Base-by-base conservation (phyloP, 2,797 vertebrate species). In the Sebastes trivittatus region DNA sequence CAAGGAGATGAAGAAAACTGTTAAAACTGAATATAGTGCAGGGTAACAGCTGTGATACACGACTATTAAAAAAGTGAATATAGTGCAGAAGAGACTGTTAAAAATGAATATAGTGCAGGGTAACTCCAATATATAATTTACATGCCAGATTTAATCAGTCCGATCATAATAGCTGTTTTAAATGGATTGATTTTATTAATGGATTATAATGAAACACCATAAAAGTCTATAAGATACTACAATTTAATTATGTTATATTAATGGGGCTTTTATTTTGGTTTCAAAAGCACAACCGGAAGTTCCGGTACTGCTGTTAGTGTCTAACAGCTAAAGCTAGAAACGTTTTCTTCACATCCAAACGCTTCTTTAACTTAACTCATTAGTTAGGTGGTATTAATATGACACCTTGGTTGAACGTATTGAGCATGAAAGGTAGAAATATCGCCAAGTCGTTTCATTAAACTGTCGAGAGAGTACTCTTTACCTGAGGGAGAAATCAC, bases 251-350 rank as follows among this genome's bases (percentile, higher is more conserved):
- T 38, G 36, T 38, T 38, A 38, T 38, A 11, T 38, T 18, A 46
- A 0, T 1, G 22, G 2, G 11, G 73, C 86, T 89, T 90, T 92
- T 92, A 92, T 90, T 90, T 8, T 91, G 84, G 20, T 10, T 18
- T 36, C 6, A 25, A 18, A 77, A 55, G 5, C 11, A 38, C 14
- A 87, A 87, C 86, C 89, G 93, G 93, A 94, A 90, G 92, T 88
- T 14, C 18, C 20, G 34, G 77, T 29, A 8, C 36, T 38, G 2
- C 20, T 61, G 30, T 5, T 32, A 38, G 25, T 62, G 16, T 72
- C 82, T 86, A 80, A 7, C 81, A 59, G 82, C 84, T 76, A 22
- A 36, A 54, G 85, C 84, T 87, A 77, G 42, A 88, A 65, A 84
- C 83, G 70, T 88, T 82, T 56, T 71, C 78, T 88, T 34, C 81